Percentiles rank a stretch among this genome's conserved stretches.
phyloP scores from a whole-genome alignment of 1,140 invertebrate species.

The Eumaeus atala region DNA sequence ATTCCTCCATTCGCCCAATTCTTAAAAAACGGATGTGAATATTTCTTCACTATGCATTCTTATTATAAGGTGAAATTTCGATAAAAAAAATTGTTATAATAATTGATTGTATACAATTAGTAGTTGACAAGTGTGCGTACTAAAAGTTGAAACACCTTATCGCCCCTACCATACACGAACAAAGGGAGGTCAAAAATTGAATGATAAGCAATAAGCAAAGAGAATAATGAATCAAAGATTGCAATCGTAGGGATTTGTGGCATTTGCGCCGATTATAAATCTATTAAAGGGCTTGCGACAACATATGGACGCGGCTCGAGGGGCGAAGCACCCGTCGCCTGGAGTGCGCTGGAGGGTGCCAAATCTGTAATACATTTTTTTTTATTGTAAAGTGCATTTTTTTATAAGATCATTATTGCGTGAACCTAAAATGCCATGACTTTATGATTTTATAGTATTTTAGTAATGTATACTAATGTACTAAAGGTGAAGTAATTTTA shows the following conservation, averaged over 20 bases:
- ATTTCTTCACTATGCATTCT: too few species aligned
- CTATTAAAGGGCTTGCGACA: constrained; percentile 46
- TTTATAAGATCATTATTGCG: constrained; percentile 14
- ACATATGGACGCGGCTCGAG: constrained; percentile 49
- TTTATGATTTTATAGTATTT: too few species aligned
- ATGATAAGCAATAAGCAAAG: constrained; percentile 11
- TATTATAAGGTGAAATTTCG: too few species aligned
- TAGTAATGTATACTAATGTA: too few species aligned
- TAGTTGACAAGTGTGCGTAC: too few species aligned
- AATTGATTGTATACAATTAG: too few species aligned
- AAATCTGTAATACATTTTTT: constrained; percentile 33
- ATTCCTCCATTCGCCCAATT: too few species aligned
- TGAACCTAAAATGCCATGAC: too few species aligned
- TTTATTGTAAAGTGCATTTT: constrained; percentile 24
- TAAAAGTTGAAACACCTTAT: too few species aligned
- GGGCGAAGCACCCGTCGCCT: constrained; percentile 37
- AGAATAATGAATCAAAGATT: constrained; percentile 28
- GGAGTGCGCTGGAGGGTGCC: constrained; percentile 33
- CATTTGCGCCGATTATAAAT: constrained; percentile 56
- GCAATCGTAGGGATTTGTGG: constrained; percentile 51
- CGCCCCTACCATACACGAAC: neutral
- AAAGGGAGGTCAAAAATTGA: constrained; percentile 4
- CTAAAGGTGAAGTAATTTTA: too few species aligned
- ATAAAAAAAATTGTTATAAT: too few species aligned
- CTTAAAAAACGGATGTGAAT: too few species aligned